A percentile compares a stretch with the other conserved stretches of the same genome.
Conservation (phyloP, 1,140 invertebrate genomes). For the Zaprionus camerounensis region DNA sequence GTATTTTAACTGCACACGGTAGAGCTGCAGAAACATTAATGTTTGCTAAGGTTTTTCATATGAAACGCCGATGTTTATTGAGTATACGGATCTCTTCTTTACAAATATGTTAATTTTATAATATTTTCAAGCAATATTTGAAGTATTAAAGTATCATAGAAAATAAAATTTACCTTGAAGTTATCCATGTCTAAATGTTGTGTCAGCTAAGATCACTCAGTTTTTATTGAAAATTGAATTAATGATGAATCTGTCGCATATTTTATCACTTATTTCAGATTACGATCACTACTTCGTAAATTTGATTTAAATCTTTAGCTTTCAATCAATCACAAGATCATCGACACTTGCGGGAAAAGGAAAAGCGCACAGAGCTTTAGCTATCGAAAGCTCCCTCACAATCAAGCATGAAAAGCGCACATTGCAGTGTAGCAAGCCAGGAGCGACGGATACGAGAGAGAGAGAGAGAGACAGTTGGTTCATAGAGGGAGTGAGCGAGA, state of each 20-base stretch:
- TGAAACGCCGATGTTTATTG: too few species aligned
- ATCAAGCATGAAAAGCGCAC: slow-evolving; percentile 30
- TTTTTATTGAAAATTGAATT: slow-evolving; percentile 33
- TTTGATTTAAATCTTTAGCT: slow-evolving; percentile 2
- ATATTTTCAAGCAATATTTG: neutral
- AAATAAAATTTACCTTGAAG: slow-evolving; percentile 58
- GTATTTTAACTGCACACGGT: too few species aligned
- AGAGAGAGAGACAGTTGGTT: slow-evolving; percentile 7
- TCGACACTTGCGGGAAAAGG: neutral
- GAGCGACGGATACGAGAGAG: neutral
- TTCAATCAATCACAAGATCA: slow-evolving; percentile 15
- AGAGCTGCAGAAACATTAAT: too few species aligned
- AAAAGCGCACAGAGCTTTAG: slow-evolving; percentile 19
- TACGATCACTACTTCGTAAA: neutral
- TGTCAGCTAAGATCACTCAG: slow-evolving; percentile 64
- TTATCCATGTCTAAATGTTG: slow-evolving; percentile 71
- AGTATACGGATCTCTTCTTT: too few species aligned
- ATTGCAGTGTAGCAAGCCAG: slow-evolving; percentile 5
- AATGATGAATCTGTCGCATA: slow-evolving; percentile 17
- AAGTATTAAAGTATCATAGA: slow-evolving; percentile 5
- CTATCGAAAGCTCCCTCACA: slow-evolving; percentile 21
- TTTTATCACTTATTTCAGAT: slow-evolving; percentile 5
- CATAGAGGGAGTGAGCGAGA: slow-evolving; percentile 31
- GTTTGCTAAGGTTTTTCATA: too few species aligned
- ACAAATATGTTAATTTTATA: too few species aligned